phyloP scores from a whole-genome alignment of 2,113 vertebrate species.

The Myocastor coypus region DNA sequence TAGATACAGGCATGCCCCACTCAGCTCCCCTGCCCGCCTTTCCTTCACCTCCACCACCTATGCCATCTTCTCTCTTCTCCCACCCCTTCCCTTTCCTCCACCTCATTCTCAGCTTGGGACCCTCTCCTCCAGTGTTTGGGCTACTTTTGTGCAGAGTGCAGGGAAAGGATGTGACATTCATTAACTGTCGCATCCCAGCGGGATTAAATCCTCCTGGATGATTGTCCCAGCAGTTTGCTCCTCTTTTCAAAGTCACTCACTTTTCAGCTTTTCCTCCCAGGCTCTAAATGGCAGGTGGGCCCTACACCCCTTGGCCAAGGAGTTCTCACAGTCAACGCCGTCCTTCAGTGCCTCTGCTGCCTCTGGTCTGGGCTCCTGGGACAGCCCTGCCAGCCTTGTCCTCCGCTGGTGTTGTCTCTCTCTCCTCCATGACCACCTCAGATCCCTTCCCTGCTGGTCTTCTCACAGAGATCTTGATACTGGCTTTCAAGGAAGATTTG shows the following conservation, averaged over 20 bases:
- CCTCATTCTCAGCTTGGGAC: neutral
- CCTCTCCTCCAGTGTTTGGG: neutral
- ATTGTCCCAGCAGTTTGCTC: neutral
- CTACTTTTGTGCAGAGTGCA: slow-evolving; percentile 35
- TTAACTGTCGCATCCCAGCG: slow-evolving; percentile 50
- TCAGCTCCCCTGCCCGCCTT: neutral
- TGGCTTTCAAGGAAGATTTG: neutral
- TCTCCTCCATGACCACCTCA: neutral
- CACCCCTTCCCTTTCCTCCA: neutral
- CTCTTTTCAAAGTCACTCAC: neutral
- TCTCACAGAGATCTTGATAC: neutral
- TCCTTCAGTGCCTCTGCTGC: neutral
- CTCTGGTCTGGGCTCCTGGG: neutral
- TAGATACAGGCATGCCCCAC: neutral
- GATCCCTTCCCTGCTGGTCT: neutral
- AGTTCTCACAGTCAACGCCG: neutral
- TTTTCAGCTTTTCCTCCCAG: slow-evolving; percentile 33
- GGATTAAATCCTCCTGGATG: slow-evolving; percentile 67
- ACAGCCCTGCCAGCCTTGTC: too few species aligned
- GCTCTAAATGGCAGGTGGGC: neutral
- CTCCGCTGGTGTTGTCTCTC: neutral
- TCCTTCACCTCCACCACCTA: too few species aligned
- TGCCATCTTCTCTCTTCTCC: neutral
- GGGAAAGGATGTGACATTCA: slow-evolving; percentile 67
- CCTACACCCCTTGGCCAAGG: neutral